Percentiles rank a stretch among this genome's conserved stretches.
phyloP scores from a whole-genome alignment of 2,113 vertebrate genomes.

The Phoxinus phoxinus region DNA sequence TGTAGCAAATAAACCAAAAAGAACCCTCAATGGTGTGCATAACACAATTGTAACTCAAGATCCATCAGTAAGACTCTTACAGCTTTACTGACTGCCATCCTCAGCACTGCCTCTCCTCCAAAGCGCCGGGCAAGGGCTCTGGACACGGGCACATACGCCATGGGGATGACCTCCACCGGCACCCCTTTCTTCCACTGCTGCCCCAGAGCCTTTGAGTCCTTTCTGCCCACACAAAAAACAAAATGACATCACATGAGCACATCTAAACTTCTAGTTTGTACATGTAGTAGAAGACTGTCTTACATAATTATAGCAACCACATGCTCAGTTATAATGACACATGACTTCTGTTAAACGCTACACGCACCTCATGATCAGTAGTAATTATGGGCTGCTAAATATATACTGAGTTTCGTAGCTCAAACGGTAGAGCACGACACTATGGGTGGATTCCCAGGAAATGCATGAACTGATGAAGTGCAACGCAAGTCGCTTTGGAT shows the following conservation, averaged over 20 bases:
- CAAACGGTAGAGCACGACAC: neutral
- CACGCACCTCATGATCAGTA: neutral
- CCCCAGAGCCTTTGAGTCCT: constrained; percentile 88
- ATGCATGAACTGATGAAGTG: neutral
- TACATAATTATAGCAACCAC: neutral
- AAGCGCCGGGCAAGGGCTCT: constrained; percentile 82
- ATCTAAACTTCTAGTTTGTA: neutral
- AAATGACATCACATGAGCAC: neutral
- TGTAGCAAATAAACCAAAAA: neutral
- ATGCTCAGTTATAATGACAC: neutral
- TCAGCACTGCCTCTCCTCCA: constrained; percentile 83
- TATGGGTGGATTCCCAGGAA: neutral
- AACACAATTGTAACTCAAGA: neutral
- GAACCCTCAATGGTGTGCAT: neutral
- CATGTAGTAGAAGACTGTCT: neutral
- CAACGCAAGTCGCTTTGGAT: neutral
- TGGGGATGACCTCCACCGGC: constrained; percentile 94
- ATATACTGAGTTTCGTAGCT: neutral
- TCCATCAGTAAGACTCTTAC: constrained; percentile 71
- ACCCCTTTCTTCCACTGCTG: constrained; percentile 97
- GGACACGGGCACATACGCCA: constrained; percentile 90
- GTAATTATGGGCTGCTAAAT: constrained; percentile 2
- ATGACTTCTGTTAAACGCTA: neutral
- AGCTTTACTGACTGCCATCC: constrained; percentile 95
- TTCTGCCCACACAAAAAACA: constrained; percentile 73